phyloP scores from a whole-genome alignment of 2,888 invertebrate genomes.

The Meloe dianella region DNA sequence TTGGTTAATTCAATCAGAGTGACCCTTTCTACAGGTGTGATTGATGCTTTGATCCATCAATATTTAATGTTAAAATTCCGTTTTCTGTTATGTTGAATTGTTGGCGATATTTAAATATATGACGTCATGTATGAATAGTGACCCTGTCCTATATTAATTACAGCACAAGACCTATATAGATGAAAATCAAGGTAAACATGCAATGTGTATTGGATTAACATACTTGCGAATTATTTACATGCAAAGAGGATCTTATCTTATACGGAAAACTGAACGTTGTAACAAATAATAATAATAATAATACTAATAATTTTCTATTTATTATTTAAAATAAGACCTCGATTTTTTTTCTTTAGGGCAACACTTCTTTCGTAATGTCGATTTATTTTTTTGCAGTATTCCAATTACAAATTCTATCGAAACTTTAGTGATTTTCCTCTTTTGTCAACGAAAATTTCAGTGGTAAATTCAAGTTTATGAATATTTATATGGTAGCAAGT shows the following conservation, averaged over 20 bases:
- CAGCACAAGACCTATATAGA: neutral
- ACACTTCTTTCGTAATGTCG: no score
- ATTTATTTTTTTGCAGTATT: neutral
- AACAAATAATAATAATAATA: no score
- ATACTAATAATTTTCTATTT: no score
- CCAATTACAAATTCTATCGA: neutral
- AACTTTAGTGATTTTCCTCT: neutral
- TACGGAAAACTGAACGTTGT: neutral
- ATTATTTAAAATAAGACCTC: no score
- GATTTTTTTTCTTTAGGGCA: no score
- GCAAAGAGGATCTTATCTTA: neutral
- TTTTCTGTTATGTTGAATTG: neutral
- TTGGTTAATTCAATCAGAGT: neutral
- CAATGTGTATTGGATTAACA: neutral
- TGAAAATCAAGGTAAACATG: constrained; percentile 4
- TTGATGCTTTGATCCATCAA: neutral
- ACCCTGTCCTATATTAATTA: constrained; percentile 1
- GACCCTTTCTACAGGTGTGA: neutral
- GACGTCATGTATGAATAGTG: neutral
- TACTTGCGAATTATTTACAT: neutral
- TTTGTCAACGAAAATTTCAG: neutral
- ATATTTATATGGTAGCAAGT: constrained; percentile 22
- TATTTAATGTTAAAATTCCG: no score
- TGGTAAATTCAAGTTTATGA: constrained; percentile 22
- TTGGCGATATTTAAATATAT: neutral